A percentile compares a stretch with the other conserved stretches of the same genome.
These are phyloP conservation scores for Muscicapa comitata DNA, from an alignment of 2,797 vertebrate species.

Conservation along the genomic window DNA sequence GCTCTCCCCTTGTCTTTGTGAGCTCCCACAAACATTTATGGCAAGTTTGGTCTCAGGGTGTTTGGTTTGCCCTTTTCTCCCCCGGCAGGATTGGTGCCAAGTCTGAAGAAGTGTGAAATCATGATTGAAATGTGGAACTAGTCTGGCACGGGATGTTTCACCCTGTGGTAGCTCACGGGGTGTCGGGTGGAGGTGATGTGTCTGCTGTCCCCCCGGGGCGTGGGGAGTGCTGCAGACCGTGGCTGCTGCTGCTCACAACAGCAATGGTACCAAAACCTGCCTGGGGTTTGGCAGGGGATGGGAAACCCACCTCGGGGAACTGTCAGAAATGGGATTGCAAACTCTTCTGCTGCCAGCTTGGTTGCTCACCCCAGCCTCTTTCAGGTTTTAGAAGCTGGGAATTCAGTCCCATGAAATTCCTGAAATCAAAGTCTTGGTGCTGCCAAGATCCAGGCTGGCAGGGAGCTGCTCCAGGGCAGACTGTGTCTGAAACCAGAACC, in stretches of 20 bases:
- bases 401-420: not conserved
- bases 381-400: not conserved
- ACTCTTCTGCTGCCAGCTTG: not conserved
- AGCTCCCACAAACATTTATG: not conserved
- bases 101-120: not conserved
- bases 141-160: not conserved
- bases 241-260: not conserved
- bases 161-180: not conserved
- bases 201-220: rapidly evolving
- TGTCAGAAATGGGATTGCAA: not conserved
- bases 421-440: not conserved
- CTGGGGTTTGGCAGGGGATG: not conserved
- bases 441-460: not conserved
- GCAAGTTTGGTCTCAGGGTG: too few relatives aligned
- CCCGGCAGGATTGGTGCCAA: not conserved
- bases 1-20: not conserved
- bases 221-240: not conserved
- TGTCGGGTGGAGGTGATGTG: rapidly evolving
- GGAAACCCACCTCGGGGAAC: not conserved
- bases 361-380: not conserved
- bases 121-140: not conserved
- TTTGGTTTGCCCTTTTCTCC: not conserved
- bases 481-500: not conserved
- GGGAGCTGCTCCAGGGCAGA: not conserved
- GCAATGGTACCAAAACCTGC: rapidly evolving